A percentile compares a stretch with the other conserved stretches of the same genome.
These are phyloP conservation scores for Silurus glanis DNA, from an alignment of 2,113 vertebrate genomes.

Conservation along the genomic window DNA sequence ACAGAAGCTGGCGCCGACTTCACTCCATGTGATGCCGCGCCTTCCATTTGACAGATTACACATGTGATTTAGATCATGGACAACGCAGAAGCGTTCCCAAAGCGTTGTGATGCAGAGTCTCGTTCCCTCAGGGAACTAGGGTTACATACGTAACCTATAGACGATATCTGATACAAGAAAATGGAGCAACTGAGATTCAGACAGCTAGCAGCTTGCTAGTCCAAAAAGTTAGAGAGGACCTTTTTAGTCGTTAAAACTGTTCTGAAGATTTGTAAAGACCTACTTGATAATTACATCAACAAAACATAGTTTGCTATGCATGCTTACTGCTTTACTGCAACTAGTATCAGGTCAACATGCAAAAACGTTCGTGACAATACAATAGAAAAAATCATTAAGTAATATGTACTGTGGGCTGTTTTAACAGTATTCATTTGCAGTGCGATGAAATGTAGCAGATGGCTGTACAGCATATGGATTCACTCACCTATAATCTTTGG, in stretches of 20 bases:
- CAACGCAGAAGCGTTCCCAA: no score
- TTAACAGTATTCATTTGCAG: background rate
- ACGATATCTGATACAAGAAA: background rate
- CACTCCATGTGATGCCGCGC: no score
- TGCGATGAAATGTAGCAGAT: background rate
- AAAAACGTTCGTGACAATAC: background rate
- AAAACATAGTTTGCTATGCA: background rate
- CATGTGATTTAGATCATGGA: no score
- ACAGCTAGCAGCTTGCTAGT: background rate
- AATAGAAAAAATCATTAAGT: background rate
- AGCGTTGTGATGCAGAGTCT: no score
- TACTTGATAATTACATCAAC: background rate
- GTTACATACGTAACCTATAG: background rate
- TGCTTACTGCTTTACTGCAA: background rate
- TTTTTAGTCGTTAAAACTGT: background rate
- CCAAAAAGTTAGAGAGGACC: background rate
- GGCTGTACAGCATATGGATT: background rate
- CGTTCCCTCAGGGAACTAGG: no score
- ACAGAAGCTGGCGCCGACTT: no score
- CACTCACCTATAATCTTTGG: background rate
- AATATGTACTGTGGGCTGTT: background rate
- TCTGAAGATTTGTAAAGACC: background rate
- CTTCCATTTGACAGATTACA: no score
- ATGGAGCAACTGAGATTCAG: background rate
- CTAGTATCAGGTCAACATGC: background rate